These are phyloP conservation scores for Zonitis immaculata DNA, from an alignment of 2,888 invertebrate species.

Conservation along the genomic window DNA sequence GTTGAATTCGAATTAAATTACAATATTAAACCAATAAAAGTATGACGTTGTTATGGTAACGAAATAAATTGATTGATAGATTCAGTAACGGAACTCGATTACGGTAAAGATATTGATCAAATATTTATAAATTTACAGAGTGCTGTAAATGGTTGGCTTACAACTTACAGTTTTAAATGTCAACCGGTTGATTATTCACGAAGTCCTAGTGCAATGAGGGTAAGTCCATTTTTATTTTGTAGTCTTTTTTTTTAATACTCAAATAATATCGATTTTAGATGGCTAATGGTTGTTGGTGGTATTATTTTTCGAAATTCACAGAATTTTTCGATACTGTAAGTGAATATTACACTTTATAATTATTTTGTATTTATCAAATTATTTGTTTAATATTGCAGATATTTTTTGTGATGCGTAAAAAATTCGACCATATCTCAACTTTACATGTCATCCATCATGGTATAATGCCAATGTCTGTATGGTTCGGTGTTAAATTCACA, in stretches of 20 bases:
- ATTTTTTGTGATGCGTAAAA: conserved; percentile 93
- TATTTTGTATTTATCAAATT: too few species aligned
- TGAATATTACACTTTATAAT: too few species aligned
- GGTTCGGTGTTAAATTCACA: conserved; percentile 60
- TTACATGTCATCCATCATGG: conserved; percentile 96
- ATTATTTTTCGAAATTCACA: conserved; percentile 94
- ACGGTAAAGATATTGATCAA: too few species aligned
- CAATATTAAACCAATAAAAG: too few species aligned
- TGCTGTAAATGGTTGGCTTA: conserved; percentile 63
- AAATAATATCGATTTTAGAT: too few species aligned
- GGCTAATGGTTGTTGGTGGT: conserved; percentile 94
- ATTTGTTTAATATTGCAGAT: conserved; percentile 53
- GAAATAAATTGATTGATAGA: too few species aligned
- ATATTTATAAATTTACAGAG: conserved; percentile 44
- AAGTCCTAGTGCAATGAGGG: conserved; percentile 63
- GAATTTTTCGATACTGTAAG: conserved; percentile 93
- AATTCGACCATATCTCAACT: conserved; percentile 88
- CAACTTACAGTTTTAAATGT: conserved; percentile 68
- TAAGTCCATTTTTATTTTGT: conserved; percentile 52
- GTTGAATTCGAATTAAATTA: too few species aligned
- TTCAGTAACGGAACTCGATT: too few species aligned
- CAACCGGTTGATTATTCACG: conserved; percentile 77
- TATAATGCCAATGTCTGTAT: conserved; percentile 92
- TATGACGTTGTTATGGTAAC: too few species aligned
- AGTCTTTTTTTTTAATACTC: too few species aligned